These are phyloP conservation scores for Herminia tarsipennalis DNA, from an alignment of 2,888 invertebrate species.

Conservation along the genomic window DNA sequence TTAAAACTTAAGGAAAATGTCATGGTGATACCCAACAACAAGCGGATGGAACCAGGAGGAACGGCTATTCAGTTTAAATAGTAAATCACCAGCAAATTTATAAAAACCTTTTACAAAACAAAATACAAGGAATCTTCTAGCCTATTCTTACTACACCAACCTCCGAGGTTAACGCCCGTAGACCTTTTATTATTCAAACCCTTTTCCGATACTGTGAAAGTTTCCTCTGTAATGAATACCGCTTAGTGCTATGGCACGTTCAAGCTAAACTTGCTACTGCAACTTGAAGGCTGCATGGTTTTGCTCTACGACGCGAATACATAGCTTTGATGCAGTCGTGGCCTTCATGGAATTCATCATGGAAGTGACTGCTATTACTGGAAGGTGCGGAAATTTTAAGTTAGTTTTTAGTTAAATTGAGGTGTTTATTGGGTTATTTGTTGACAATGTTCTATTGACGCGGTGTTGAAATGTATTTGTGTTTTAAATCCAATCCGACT, in stretches of 20 bases:
- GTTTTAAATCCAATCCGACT: too few relatives aligned
- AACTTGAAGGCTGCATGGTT: conserved; percentile 13
- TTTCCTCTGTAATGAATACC: conserved; percentile 16
- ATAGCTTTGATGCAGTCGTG: conserved; percentile 11
- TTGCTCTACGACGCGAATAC: conserved; percentile 1
- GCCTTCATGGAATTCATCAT: conserved; percentile 7
- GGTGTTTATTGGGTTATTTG: not conserved
- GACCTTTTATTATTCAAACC: conserved; percentile 11
- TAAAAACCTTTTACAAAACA: too few relatives aligned
- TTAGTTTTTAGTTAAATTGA: not conserved
- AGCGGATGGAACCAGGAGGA: too few relatives aligned
- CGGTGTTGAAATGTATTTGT: too few relatives aligned
- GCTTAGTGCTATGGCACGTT: conserved; percentile 8
- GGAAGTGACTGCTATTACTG: not conserved
- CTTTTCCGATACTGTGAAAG: conserved; percentile 2
- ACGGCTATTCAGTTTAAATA: too few relatives aligned
- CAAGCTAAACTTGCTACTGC: conserved; percentile 11
- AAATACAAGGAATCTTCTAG: too few relatives aligned
- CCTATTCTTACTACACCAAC: not conserved
- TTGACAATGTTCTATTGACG: too few relatives aligned
- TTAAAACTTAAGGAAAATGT: too few relatives aligned
- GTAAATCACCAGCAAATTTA: too few relatives aligned
- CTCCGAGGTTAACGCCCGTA: not conserved
- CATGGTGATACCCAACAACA: too few relatives aligned
- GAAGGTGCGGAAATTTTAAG: conserved; percentile 3